Evolutionary conservation across 2,888 invertebrate genomes (phyloP).

Genomic region (Ecdyonurus torrentis): DNA sequence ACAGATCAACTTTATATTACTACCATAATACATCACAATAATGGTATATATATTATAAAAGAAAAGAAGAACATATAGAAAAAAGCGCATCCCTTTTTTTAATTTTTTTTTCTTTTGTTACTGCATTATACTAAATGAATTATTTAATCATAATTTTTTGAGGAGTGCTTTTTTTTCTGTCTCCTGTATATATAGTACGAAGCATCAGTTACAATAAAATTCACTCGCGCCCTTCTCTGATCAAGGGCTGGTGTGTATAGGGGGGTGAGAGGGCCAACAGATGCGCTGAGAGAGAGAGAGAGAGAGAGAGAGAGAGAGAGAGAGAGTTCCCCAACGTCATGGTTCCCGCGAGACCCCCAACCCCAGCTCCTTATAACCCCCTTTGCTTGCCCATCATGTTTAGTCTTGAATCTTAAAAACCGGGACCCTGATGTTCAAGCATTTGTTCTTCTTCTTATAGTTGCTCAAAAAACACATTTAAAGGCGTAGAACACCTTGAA

Average conservation of each 20-base stretch:
- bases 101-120: background rate
- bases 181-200: background rate
- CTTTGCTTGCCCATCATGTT: no score
- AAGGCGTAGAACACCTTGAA: no score
- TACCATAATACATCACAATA: background rate
- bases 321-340: background rate
- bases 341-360: background rate
- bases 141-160: slow-evolving; percentile 1
- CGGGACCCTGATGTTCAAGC: no score
- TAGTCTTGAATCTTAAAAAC: no score
- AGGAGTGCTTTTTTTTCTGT: background rate
- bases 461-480: no score
- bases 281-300: background rate
- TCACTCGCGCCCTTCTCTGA: background rate
- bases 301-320: no score
- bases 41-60: no score
- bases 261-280: background rate
- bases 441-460: no score
- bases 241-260: background rate
- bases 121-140: slow-evolving; percentile 1
- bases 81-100: no score
- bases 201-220: background rate
- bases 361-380: no score
- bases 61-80: no score
- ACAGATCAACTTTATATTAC: background rate